These are phyloP conservation scores for Montipora foliosa DNA, from an alignment of 64 coral and sea anemone species.

Conservation along the genomic window DNA sequence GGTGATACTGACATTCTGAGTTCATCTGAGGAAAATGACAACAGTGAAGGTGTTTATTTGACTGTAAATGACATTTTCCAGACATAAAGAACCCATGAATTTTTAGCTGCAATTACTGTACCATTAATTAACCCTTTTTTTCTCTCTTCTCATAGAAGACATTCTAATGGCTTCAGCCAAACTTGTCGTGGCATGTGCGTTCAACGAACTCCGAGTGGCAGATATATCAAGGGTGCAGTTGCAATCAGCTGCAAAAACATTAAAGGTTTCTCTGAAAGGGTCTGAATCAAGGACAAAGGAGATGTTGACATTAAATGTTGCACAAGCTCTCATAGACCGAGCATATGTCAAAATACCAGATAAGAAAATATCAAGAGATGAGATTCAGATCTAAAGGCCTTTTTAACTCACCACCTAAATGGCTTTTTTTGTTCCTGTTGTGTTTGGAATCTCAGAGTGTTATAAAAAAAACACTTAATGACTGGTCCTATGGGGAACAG, in stretches of 20 bases:
- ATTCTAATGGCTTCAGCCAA: background rate
- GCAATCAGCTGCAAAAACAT: slow-evolving; percentile 10
- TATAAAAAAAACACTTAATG: no score
- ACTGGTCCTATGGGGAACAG: no score
- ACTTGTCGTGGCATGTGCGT: background rate
- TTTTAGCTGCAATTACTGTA: background rate
- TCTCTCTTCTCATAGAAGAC: background rate
- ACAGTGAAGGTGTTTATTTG: no score
- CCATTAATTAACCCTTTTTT: background rate
- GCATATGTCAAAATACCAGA: background rate
- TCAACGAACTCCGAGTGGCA: no score
- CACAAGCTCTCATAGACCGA: background rate
- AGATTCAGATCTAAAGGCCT: background rate
- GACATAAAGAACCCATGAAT: background rate
- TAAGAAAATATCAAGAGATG: background rate
- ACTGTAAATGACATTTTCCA: no score
- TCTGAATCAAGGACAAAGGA: slow-evolving; percentile 27
- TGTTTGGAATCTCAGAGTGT: background rate
- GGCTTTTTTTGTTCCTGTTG: background rate
- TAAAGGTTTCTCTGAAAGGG: background rate
- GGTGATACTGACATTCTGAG: no score
- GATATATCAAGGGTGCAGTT: no score
- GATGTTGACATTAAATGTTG: background rate
- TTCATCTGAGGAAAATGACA: no score
- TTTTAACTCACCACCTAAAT: slow-evolving; percentile 15